Conservation (phyloP, 2,888 invertebrate species). For the Bombylius major region DNA sequence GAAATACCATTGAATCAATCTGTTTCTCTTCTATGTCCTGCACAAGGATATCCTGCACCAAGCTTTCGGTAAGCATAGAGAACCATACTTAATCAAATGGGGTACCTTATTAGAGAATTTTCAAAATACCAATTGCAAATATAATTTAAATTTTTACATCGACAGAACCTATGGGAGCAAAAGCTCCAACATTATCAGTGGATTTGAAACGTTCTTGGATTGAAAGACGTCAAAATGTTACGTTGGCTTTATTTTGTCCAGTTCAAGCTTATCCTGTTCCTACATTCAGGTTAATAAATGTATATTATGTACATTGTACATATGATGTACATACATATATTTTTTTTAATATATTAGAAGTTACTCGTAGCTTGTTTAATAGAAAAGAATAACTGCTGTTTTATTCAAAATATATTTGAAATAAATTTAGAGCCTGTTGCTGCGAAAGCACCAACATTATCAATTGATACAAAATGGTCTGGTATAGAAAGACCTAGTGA, state of each 20-base stretch:
- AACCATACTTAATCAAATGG: too few species aligned
- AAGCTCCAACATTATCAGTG: slow-evolving; percentile 44
- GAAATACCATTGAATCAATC: slow-evolving; percentile 6
- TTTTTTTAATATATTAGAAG: too few species aligned
- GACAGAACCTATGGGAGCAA: slow-evolving; percentile 51
- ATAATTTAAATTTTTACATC: too few species aligned
- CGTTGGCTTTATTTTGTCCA: slow-evolving; percentile 58
- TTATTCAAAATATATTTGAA: not conserved
- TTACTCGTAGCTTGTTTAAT: too few species aligned
- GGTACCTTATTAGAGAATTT: too few species aligned
- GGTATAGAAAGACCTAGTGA: slow-evolving; percentile 39
- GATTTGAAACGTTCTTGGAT: slow-evolving; percentile 42
- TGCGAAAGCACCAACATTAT: slow-evolving; percentile 58
- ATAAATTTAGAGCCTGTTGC: slow-evolving; percentile 48
- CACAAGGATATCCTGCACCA: slow-evolving; percentile 57
- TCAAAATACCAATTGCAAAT: too few species aligned
- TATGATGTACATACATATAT: too few species aligned
- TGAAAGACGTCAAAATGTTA: slow-evolving; percentile 45
- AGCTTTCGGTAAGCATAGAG: slow-evolving; percentile 44
- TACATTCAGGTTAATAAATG: slow-evolving; percentile 42
- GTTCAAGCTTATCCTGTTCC: slow-evolving; percentile 63
- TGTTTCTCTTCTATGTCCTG: slow-evolving; percentile 45
- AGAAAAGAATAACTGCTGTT: too few species aligned
- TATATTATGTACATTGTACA: too few species aligned
- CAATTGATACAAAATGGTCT: slow-evolving; percentile 52